These are phyloP conservation scores for Tachina grossa DNA, from an alignment of 2,888 invertebrate genomes.

Conservation along the genomic window DNA sequence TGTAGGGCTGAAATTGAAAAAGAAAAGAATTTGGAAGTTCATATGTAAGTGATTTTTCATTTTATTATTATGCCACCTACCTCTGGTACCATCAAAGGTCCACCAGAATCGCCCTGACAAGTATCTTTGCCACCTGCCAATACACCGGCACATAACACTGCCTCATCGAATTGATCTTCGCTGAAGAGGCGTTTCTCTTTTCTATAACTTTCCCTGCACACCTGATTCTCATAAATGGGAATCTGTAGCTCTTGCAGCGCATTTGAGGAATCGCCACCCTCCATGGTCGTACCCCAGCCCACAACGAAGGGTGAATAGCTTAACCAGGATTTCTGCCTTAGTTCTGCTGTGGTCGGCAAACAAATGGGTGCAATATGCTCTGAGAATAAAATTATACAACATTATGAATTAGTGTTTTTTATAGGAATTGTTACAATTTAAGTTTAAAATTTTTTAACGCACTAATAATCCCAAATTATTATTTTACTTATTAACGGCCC, in stretches of 20 bases:
- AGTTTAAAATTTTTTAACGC: too few relatives aligned
- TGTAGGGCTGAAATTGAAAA: conserved; percentile 55
- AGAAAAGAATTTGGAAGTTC: not conserved
- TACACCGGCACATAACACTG: conserved; percentile 81
- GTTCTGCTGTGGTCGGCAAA: conserved; percentile 85
- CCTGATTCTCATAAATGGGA: conserved; percentile 86
- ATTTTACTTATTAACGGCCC: too few relatives aligned
- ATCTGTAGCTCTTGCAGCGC: conserved; percentile 88
- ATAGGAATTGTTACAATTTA: too few relatives aligned
- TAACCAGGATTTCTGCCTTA: conserved; percentile 85
- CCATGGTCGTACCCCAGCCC: conserved; percentile 84
- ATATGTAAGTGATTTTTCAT: too few relatives aligned
- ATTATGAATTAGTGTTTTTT: too few relatives aligned
- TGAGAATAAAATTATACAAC: conserved; percentile 76
- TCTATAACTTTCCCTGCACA: conserved; percentile 84
- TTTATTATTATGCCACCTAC: conserved; percentile 59
- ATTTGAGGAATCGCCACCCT: conserved; percentile 86
- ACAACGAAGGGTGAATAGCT: conserved; percentile 87
- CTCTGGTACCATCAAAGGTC: conserved; percentile 82
- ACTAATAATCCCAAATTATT: too few relatives aligned
- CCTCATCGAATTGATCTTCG: conserved; percentile 79
- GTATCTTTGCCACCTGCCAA: conserved; percentile 80
- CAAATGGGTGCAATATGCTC: conserved; percentile 89
- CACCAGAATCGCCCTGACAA: conserved; percentile 82
- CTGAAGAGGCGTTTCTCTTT: conserved; percentile 75